Evolutionary conservation across 2,113 vertebrate genomes (phyloP).

Genomic region (Bothrops jararaca): DNA sequence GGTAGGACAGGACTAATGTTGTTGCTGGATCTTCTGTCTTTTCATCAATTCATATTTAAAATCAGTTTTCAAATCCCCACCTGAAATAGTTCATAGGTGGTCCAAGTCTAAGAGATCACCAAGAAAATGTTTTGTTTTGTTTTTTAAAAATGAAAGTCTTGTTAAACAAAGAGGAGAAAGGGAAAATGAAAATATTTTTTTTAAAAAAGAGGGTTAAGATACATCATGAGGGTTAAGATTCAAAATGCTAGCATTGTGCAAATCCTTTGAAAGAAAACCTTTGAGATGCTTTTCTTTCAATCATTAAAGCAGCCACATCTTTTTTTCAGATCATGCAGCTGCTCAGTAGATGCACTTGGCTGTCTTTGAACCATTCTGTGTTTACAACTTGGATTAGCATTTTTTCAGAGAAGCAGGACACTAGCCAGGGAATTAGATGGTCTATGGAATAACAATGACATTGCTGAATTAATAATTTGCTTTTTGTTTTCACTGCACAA

Average conservation of each 20-base stretch:
- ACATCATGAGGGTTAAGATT: not conserved
- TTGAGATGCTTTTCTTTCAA: not conserved
- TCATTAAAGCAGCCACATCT: not conserved
- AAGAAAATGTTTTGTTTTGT: not conserved
- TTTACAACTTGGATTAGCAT: not conserved
- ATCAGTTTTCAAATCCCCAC: not conserved
- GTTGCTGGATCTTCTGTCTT: not conserved
- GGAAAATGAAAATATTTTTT: not conserved
- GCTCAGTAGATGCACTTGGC: not conserved
- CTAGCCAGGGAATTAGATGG: not conserved
- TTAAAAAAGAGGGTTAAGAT: not conserved
- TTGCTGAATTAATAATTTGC: not conserved
- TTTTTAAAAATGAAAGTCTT: not conserved
- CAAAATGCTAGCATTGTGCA: not conserved
- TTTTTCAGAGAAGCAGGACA: not conserved
- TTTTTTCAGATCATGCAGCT: not conserved
- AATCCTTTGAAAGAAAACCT: not conserved
- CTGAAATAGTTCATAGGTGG: not conserved
- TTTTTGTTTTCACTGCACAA: not conserved
- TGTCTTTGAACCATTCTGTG: not conserved
- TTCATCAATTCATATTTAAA: not conserved
- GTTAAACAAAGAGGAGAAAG: not conserved
- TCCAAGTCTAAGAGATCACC: not conserved
- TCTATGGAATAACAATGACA: not conserved
- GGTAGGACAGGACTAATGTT: not conserved